Evolutionary conservation across 1,140 invertebrate species (phyloP).

Genomic region (Neoseiulus cucumeris): DNA sequence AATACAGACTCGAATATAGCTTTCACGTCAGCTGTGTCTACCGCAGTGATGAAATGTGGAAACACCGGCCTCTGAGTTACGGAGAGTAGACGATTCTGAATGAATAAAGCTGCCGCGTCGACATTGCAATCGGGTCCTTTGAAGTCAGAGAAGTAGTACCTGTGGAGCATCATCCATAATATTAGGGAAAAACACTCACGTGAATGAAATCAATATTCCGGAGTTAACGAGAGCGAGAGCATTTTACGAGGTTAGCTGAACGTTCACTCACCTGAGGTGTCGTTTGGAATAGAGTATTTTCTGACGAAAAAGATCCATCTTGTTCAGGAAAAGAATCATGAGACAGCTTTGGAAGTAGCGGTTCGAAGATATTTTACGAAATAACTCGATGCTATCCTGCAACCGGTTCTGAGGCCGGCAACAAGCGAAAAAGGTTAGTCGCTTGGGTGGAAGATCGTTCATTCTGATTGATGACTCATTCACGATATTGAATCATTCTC

Average conservation of each 20-base stretch:
- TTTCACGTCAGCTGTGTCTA: conserved; percentile 28
- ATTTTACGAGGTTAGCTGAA: not conserved
- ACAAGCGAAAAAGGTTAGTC: conserved; percentile 12
- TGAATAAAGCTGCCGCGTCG: conserved; percentile 39
- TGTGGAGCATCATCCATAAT: too few relatives aligned
- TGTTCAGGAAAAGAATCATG: conserved; percentile 33
- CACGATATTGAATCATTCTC: not conserved
- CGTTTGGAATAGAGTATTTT: conserved; percentile 41
- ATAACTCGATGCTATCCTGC: conserved; percentile 38
- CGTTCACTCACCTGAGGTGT: conserved; percentile 29
- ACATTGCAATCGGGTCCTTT: conserved; percentile 41
- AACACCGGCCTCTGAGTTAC: conserved; percentile 39
- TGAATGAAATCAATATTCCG: not conserved
- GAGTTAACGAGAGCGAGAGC: not conserved
- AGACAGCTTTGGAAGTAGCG: conserved; percentile 28
- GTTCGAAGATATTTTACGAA: conserved; percentile 42
- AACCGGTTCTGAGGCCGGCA: conserved; percentile 28
- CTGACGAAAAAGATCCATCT: conserved; percentile 33
- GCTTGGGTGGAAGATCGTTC: not conserved
- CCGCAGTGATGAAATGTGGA: conserved; percentile 34
- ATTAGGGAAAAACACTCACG: not conserved
- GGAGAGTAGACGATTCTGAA: conserved; percentile 32
- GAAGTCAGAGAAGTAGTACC: conserved; percentile 14
- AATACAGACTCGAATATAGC: conserved; percentile 26
- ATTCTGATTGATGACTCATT: not conserved